Percentiles rank a stretch among this genome's conserved stretches.
Evolutionary conservation across 2,113 vertebrate species (phyloP).

Genomic region (Zapus hudsonius): DNA sequence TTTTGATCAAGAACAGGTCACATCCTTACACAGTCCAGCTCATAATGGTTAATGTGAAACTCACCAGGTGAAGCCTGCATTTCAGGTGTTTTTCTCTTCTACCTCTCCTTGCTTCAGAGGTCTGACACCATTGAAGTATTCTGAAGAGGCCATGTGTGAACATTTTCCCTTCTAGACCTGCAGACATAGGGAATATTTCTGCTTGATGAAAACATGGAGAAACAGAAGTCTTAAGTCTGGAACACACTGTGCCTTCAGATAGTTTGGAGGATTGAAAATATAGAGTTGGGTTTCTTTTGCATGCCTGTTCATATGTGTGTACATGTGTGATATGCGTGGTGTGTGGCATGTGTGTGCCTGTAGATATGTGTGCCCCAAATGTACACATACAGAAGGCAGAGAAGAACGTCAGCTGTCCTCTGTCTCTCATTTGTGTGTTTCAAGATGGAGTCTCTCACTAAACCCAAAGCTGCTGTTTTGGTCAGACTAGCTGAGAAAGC

Average conservation of each 20-base stretch:
- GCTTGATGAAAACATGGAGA: constrained; percentile 92
- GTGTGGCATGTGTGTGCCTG: too few relatives aligned
- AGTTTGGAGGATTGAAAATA: constrained; percentile 91
- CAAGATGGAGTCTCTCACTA: too few relatives aligned
- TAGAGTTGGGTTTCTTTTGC: too few relatives aligned
- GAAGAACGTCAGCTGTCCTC: too few relatives aligned
- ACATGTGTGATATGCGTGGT: too few relatives aligned
- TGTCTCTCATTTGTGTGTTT: too few relatives aligned
- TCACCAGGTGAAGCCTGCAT: background rate
- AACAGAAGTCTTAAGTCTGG: constrained; percentile 92
- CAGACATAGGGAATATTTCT: too few relatives aligned
- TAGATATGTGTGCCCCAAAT: too few relatives aligned
- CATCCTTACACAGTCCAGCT: background rate
- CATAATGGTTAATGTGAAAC: background rate
- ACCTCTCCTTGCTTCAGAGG: background rate
- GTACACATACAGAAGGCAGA: too few relatives aligned
- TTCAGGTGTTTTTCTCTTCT: background rate
- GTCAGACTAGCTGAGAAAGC: too few relatives aligned
- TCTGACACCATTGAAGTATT: background rate
- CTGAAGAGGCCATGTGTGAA: constrained; percentile 85
- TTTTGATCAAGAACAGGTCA: background rate
- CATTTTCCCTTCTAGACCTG: constrained; percentile 90
- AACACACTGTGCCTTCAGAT: constrained; percentile 89
- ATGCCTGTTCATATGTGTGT: too few relatives aligned
- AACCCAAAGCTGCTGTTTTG: too few relatives aligned